Conservation (phyloP, 2,888 invertebrate species). For the Synanthedon tipuliformis region DNA sequence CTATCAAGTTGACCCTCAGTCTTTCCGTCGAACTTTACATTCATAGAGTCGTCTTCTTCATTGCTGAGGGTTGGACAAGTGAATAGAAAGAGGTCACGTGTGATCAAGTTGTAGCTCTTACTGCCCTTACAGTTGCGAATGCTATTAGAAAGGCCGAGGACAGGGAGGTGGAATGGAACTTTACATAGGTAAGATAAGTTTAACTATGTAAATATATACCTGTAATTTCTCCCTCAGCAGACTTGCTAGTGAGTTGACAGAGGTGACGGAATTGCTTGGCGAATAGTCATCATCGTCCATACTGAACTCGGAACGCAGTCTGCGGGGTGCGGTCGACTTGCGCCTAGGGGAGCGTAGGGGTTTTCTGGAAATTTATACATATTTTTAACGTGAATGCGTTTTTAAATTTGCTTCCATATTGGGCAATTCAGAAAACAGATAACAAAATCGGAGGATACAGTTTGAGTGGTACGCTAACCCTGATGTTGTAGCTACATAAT, state of each 20-base stretch:
- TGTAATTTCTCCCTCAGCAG: constrained; percentile 85
- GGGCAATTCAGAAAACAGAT: no score
- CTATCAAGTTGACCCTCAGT: background rate
- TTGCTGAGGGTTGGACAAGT: no score
- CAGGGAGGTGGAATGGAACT: background rate
- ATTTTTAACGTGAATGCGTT: no score
- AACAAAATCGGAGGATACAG: no score
- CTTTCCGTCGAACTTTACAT: background rate
- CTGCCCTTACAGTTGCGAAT: no score
- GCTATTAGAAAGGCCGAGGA: no score
- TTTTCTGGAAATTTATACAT: constrained; percentile 49
- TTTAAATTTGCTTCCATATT: no score
- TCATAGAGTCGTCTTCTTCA: no score
- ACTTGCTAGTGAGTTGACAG: constrained; percentile 86
- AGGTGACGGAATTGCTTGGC: constrained; percentile 83
- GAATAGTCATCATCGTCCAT: constrained; percentile 76
- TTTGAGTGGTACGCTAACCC: no score
- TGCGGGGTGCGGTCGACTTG: constrained; percentile 74
- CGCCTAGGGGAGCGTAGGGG: constrained; percentile 73
- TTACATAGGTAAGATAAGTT: background rate
- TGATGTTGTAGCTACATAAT: no score
- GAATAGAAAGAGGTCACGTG: no score
- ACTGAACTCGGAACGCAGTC: constrained; percentile 63
- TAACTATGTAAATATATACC: constrained; percentile 38
- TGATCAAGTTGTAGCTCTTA: no score